phyloP scores from a whole-genome alignment of 2,888 invertebrate genomes.

The Drosophila infuscata region DNA sequence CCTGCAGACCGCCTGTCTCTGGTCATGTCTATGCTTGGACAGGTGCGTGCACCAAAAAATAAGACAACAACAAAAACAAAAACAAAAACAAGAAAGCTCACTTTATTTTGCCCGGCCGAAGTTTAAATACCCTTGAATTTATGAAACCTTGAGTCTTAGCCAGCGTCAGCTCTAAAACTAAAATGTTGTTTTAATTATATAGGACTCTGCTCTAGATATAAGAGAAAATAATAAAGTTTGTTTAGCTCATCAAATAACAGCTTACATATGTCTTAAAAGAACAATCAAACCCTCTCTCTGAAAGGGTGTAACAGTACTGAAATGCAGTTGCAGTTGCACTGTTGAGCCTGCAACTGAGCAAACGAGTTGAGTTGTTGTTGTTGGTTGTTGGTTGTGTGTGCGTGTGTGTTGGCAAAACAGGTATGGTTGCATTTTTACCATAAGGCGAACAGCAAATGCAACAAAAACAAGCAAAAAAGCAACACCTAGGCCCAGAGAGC shows the following conservation, averaged over 20 bases:
- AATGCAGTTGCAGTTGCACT: slow-evolving; percentile 71
- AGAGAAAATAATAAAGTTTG: neutral
- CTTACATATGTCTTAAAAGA: slow-evolving; percentile 1
- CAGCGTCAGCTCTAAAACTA: neutral
- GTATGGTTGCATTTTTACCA: slow-evolving; percentile 82
- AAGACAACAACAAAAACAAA: slow-evolving; percentile 30
- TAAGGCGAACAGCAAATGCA: slow-evolving; percentile 71
- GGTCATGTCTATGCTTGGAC: slow-evolving; percentile 69
- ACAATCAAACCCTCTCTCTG: slow-evolving; percentile 9
- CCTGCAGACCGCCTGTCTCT: slow-evolving; percentile 81
- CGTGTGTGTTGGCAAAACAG: slow-evolving; percentile 73
- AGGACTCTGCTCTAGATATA: neutral
- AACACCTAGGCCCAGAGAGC: slow-evolving; percentile 72
- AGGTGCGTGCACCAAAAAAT: slow-evolving; percentile 70
- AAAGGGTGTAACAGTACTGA: slow-evolving; percentile 46
- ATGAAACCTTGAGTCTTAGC: neutral
- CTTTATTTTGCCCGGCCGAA: slow-evolving; percentile 8
- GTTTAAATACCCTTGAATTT: slow-evolving; percentile 27
- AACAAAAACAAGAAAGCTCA: slow-evolving; percentile 24
- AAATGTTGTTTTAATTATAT: neutral
- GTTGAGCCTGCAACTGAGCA: slow-evolving; percentile 62
- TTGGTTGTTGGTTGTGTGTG: slow-evolving; percentile 28
- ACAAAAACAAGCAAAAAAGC: slow-evolving; percentile 60
- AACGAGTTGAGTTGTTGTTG: slow-evolving; percentile 58
- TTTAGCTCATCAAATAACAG: neutral